Conservation (phyloP, 2,113 vertebrate genomes). For the Rhegmatorhina hoffmannsi region DNA sequence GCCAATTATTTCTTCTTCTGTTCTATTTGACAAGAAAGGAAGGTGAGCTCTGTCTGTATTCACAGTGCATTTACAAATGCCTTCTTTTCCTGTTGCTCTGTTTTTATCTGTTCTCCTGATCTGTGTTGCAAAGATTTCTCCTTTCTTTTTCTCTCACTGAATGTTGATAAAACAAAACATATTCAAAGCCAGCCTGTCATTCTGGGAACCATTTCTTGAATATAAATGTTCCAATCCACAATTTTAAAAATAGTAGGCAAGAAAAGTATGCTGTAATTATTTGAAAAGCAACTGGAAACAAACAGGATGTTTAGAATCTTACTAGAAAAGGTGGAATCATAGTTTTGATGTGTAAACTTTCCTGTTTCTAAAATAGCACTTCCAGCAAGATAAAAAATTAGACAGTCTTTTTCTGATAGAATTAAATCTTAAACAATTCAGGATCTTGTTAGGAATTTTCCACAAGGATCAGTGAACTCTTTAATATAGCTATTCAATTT, state of each 20-base stretch:
- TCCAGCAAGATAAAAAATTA: not conserved
- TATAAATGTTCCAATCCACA: not conserved
- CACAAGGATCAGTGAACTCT: not conserved
- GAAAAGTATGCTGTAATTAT: not conserved
- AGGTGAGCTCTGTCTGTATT: not conserved
- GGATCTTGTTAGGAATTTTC: not conserved
- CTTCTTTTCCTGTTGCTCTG: not conserved
- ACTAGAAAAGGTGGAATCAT: not conserved
- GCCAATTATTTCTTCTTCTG: constrained; percentile 34
- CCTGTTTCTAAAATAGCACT: not conserved
- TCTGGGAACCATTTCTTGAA: not conserved
- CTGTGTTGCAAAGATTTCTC: not conserved
- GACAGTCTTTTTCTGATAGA: not conserved
- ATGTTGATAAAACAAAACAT: not conserved
- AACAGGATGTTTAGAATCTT: not conserved
- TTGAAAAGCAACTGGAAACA: not conserved
- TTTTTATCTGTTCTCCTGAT: not conserved
- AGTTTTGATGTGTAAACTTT: not conserved
- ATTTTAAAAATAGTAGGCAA: not conserved
- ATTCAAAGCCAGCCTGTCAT: not conserved
- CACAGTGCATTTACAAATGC: not conserved
- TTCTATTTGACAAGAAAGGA: constrained; percentile 7
- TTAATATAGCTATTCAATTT: not conserved
- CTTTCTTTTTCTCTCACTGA: not conserved
- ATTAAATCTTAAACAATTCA: not conserved